These are phyloP conservation scores for Ceraclea dissimilis DNA, from an alignment of 2,888 invertebrate genomes.

Conservation along the genomic window DNA sequence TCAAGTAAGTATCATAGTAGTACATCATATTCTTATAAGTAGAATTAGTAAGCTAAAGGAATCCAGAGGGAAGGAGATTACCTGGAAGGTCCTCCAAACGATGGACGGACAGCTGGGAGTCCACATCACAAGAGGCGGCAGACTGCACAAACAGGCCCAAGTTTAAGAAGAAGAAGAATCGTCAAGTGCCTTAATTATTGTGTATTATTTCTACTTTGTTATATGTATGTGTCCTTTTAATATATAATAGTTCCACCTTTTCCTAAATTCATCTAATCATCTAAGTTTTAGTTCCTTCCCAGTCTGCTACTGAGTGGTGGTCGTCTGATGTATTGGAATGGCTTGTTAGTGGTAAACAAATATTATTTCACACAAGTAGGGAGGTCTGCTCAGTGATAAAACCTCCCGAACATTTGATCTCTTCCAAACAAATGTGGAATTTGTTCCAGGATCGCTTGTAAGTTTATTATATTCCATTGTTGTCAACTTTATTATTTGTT, in stretches of 20 bases:
- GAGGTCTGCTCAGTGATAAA: neutral
- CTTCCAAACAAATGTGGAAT: neutral
- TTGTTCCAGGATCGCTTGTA: neutral
- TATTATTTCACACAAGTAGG: neutral
- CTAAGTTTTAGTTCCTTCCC: neutral
- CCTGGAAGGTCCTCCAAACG: too few relatives aligned
- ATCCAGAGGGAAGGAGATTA: neutral
- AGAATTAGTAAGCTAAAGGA: neutral
- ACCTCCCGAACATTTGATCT: neutral
- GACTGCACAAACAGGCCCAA: too few relatives aligned
- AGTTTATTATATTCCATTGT: neutral
- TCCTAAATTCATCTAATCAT: too few relatives aligned
- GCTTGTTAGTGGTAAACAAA: neutral
- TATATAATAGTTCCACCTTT: too few relatives aligned
- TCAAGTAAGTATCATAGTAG: conserved; percentile 3
- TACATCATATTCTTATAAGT: neutral
- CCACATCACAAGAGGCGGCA: too few relatives aligned
- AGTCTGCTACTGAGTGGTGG: neutral
- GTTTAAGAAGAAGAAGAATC: too few relatives aligned
- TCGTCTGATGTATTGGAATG: neutral
- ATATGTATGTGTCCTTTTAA: too few relatives aligned
- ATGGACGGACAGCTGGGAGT: neutral
- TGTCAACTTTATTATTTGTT: neutral
- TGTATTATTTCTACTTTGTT: too few relatives aligned
- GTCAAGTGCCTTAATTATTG: too few relatives aligned